phyloP scores from a whole-genome alignment of 1,140 invertebrate species.

The Trypoxylus dichotomus region DNA sequence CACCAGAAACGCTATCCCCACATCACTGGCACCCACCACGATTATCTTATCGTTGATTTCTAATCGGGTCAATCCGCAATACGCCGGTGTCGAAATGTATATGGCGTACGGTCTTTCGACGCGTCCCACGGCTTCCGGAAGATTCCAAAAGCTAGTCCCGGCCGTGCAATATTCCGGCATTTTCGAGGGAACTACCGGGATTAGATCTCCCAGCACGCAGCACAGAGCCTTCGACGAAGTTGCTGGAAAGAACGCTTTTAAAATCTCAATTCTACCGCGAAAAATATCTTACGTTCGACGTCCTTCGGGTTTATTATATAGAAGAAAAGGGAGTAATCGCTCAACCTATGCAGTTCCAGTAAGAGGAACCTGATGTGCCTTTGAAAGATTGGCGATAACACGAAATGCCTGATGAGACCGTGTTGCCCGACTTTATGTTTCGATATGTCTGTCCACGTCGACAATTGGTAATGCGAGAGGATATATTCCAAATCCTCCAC shows the following conservation, averaged over 20 bases:
- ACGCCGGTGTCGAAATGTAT: conserved; percentile 54
- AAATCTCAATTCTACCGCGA: no score
- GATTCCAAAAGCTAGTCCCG: not conserved
- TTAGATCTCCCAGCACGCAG: conserved; percentile 48
- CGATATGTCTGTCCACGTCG: conserved; percentile 33
- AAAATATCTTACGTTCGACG: not conserved
- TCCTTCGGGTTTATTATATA: conserved; percentile 45
- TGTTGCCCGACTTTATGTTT: conserved; percentile 36
- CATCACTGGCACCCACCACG: conserved; percentile 72
- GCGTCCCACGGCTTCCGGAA: conserved; percentile 32
- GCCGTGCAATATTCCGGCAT: conserved; percentile 45
- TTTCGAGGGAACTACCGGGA: conserved; percentile 49
- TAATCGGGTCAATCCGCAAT: conserved; percentile 54
- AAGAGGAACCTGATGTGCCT: conserved; percentile 39
- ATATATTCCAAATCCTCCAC: conserved; percentile 41
- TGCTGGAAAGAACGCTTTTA: not conserved
- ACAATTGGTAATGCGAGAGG: conserved; percentile 41
- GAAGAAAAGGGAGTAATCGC: conserved; percentile 53
- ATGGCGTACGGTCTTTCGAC: conserved; percentile 52
- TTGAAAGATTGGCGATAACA: conserved; percentile 45
- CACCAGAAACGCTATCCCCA: conserved; percentile 69
- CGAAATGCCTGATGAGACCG: conserved; percentile 41
- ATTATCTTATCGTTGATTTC: conserved; percentile 68
- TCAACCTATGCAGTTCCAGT: conserved; percentile 58
- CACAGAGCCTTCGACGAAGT: not conserved